These are phyloP conservation scores for Syngnathus rostellatus DNA, from an alignment of 2,797 vertebrate species.

Conservation along the genomic window DNA sequence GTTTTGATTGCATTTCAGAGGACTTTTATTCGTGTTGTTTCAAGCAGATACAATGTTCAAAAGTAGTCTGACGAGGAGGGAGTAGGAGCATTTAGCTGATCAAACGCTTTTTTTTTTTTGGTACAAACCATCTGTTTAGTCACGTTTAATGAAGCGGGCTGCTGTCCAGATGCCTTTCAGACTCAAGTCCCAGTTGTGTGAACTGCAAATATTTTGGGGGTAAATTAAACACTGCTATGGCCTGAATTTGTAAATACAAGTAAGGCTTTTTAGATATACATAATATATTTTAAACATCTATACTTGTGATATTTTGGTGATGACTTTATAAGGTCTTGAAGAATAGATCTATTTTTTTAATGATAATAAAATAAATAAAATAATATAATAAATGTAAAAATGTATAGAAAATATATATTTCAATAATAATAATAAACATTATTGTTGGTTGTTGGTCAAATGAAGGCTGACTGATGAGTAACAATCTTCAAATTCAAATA, in stretches of 20 bases:
- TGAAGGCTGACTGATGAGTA: too few species aligned
- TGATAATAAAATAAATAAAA: too few species aligned
- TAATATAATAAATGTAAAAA: too few species aligned
- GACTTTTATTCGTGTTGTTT: neutral
- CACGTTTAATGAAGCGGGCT: constrained; percentile 4
- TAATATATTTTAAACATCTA: neutral
- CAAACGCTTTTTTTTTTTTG: neutral
- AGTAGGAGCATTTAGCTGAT: neutral
- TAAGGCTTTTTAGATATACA: neutral
- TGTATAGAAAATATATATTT: too few species aligned
- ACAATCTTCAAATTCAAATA: too few species aligned
- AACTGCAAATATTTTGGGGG: neutral
- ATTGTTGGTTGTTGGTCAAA: too few species aligned
- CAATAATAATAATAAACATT: too few species aligned
- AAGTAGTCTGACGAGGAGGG: neutral
- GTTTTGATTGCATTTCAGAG: neutral
- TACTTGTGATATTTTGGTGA: neutral
- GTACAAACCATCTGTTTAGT: neutral
- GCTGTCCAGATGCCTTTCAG: neutral
- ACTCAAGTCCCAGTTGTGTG: neutral
- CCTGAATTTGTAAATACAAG: neutral
- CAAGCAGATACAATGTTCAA: neutral
- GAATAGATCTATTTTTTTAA: too few species aligned
- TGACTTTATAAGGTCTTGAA: too few species aligned
- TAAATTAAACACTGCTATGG: neutral